Evolutionary conservation across 1,140 invertebrate genomes (phyloP).

Genomic region (Proctacanthus coquilletti): DNA sequence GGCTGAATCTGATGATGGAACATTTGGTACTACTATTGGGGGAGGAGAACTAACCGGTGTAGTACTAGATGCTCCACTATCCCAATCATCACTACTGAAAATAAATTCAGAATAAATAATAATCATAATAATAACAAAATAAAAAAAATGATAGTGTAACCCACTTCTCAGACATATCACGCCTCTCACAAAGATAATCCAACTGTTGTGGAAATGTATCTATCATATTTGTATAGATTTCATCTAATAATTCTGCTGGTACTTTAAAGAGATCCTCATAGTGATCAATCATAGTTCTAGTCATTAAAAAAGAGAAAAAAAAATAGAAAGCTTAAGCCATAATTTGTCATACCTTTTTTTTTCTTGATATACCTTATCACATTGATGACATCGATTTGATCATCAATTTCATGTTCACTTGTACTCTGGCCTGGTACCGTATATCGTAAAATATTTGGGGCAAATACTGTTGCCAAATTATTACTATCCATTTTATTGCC

Average conservation of each 20-base stretch:
- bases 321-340: too few species aligned
- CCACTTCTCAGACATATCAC: conserved; percentile 7
- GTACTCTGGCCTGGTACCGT: conserved; percentile 29
- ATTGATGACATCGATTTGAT: conserved; percentile 61
- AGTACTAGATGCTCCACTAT: neutral
- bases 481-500: conserved; percentile 90
- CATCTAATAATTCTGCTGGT: conserved; percentile 62
- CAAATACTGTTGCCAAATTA: conserved; percentile 84
- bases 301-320: conserved; percentile 6
- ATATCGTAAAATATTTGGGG: conserved; percentile 81
- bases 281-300: conserved; percentile 60
- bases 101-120: neutral
- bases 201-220: conserved; percentile 65
- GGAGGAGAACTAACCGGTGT: conserved; percentile 3
- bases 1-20: neutral
- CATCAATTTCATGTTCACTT: conserved; percentile 3
- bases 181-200: conserved; percentile 44
- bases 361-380: conserved; percentile 39
- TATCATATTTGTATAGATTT: conserved; percentile 70
- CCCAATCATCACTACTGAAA: conserved; percentile 2
- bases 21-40: neutral
- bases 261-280: conserved; percentile 59
- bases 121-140: neutral
- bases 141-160: neutral
- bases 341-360: too few species aligned